Conservation (phyloP, 1,140 invertebrate species). For the Diploscapter pachys region DNA sequence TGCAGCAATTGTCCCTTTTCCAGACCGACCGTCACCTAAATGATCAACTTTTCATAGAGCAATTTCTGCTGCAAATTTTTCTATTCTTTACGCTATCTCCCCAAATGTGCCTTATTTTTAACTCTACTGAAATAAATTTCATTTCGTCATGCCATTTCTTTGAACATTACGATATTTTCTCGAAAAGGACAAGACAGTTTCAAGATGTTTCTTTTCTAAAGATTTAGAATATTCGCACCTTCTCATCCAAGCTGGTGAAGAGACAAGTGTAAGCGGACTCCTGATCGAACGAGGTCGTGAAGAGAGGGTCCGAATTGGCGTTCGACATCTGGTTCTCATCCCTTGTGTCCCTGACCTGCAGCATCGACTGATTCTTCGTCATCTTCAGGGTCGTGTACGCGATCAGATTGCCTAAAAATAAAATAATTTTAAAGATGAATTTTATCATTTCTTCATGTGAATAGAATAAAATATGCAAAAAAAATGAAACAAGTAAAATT, state of each 20-base stretch:
- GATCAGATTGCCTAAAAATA: slow-evolving; percentile 45
- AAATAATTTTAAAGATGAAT: too few relatives aligned
- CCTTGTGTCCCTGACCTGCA: slow-evolving; percentile 48
- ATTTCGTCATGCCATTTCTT: too few relatives aligned
- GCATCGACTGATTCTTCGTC: slow-evolving; percentile 40
- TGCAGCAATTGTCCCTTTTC: slow-evolving; percentile 44
- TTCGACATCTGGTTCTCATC: slow-evolving; percentile 43
- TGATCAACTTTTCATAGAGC: too few relatives aligned
- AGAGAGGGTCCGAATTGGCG: slow-evolving; percentile 5
- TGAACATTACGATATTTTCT: too few relatives aligned
- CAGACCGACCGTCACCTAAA: slow-evolving; percentile 35
- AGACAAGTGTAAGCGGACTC: slow-evolving; percentile 43
- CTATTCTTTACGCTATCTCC: too few relatives aligned
- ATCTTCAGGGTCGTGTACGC: slow-evolving; percentile 53
- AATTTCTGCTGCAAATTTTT: too few relatives aligned
- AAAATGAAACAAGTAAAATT: neutral
- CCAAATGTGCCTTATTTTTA: too few relatives aligned
- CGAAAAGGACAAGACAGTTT: too few relatives aligned
- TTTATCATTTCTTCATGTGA: too few relatives aligned
- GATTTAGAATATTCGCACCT: slow-evolving; percentile 3
- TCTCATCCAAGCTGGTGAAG: slow-evolving; percentile 23
- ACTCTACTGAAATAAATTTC: too few relatives aligned
- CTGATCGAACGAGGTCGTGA: slow-evolving; percentile 50
- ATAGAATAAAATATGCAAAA: too few relatives aligned
- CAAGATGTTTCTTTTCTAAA: neutral